Conservation (phyloP, 2,888 invertebrate species). For the Schizotus pectinicornis region DNA sequence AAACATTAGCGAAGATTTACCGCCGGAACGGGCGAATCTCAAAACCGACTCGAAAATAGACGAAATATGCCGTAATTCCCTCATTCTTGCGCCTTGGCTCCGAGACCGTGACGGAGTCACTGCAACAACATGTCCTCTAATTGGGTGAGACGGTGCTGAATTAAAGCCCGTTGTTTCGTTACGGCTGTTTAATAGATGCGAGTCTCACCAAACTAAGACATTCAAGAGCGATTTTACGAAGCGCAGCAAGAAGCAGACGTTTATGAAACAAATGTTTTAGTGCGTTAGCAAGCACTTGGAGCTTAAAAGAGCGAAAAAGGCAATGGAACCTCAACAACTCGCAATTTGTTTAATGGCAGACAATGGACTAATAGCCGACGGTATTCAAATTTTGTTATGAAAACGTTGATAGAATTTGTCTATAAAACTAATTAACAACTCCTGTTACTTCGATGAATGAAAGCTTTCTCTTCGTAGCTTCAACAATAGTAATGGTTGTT, state of each 20-base stretch:
- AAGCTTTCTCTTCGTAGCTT: background rate
- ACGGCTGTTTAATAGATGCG: background rate
- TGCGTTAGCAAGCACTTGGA: too few relatives aligned
- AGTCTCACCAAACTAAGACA: background rate
- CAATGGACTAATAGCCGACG: too few relatives aligned
- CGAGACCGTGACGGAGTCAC: background rate
- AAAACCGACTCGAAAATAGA: background rate
- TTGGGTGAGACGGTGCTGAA: background rate
- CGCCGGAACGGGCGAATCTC: background rate
- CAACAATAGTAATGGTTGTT: background rate
- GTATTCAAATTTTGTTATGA: background rate
- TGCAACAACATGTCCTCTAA: background rate
- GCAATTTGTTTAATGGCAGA: too few relatives aligned
- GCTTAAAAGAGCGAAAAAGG: too few relatives aligned
- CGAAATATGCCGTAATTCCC: background rate
- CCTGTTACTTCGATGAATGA: too few relatives aligned
- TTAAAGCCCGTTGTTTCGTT: background rate
- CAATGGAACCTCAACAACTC: too few relatives aligned
- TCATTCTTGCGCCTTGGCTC: background rate
- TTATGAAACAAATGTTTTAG: too few relatives aligned
- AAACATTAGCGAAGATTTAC: slow-evolving; percentile 3
- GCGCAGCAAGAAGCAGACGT: too few relatives aligned
- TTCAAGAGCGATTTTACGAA: too few relatives aligned
- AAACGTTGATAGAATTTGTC: background rate
- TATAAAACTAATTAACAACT: too few relatives aligned